Evolutionary conservation across 2,888 invertebrate genomes (phyloP), one percentile per base, ranked within the genome.

Genomic region (Sphaeridia pumilis): DNA sequence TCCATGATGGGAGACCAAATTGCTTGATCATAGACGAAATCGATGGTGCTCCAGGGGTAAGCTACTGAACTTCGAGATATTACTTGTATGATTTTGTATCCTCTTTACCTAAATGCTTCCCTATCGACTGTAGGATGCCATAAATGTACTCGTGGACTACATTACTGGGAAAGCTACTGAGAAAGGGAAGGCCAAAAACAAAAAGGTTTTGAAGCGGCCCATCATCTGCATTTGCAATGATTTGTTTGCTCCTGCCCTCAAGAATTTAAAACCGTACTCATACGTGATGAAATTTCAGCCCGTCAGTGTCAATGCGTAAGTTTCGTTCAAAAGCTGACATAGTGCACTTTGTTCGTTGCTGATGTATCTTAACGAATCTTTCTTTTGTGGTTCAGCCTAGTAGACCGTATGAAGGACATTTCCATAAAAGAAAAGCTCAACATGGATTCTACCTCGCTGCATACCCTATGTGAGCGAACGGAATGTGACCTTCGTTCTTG

Each of bases 181-280:
- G 42, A 67, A 66, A 51, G 70, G 67, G 28, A 77, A 66, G 53
- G 65, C 63, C 44, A 66, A 66, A 24, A 75, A 74, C 58, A 80
- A 76, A 67, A 79, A 78, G 55, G 72, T 84, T 1, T 72, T 94
- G 49, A 79, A 80, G 59, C 74, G 97, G 47, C 97, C 97, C 0
- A 82, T 98, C 28, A 88, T 98, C 61, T 97, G 95, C 68, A 95
- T 97, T 59, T 98, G 97, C 68, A 98, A 98, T 69, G 94, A 97
- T 68, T 75, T 86, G 65, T 97, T 87, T 67, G 84, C 84, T 4
- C 84, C 92, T 0, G 82, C 94, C 0, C 72, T 98, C 56, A 77
- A 92, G 53, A 80, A 83, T 17, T 71, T 94, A 54, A 79, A 88
- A 55, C 82, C 83, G 61, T 77, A 82, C 36, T 81, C 89, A 0